phyloP scores from a whole-genome alignment of 2,888 invertebrate genomes.

The Pinctada fucata region DNA sequence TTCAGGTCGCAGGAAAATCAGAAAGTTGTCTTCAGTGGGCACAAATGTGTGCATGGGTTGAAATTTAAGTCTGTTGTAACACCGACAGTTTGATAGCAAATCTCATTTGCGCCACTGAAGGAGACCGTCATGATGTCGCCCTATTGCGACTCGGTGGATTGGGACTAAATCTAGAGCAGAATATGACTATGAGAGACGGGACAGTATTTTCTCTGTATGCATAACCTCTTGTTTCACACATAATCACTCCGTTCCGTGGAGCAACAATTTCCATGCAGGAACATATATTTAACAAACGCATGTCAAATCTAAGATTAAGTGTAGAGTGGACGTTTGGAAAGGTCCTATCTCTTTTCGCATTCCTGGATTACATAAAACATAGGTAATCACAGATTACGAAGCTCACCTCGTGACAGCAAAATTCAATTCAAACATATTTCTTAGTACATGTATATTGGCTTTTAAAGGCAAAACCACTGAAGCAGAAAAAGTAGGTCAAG shows the following conservation, averaged over 20 bases:
- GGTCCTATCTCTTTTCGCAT: conserved; percentile 7
- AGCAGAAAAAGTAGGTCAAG: no score
- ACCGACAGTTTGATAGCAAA: not conserved
- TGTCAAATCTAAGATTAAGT: no score
- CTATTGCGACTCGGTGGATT: conserved; percentile 4
- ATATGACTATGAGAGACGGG: not conserved
- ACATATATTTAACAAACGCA: no score
- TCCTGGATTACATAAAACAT: conserved; percentile 12
- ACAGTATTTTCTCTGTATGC: conserved; percentile 15
- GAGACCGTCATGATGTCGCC: conserved; percentile 20
- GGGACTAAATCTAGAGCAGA: conserved; percentile 15
- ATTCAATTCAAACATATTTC: no score
- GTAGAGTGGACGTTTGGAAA: no score
- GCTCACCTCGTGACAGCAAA: no score
- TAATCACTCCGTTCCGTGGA: conserved; percentile 14
- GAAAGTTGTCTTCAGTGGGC: conserved; percentile 13
- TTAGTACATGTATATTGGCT: no score
- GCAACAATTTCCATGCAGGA: conserved; percentile 13
- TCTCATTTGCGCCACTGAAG: conserved; percentile 10
- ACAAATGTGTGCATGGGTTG: conserved; percentile 19
- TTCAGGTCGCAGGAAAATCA: conserved; percentile 31
- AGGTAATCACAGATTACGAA: no score
- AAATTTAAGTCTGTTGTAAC: conserved; percentile 28
- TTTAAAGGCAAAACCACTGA: no score
- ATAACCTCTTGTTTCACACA: conserved; percentile 5